Evolutionary conservation across 2,888 invertebrate species (phyloP), one percentile per base, ranked within the genome.

Genomic region (Melanostoma mellinum): DNA sequence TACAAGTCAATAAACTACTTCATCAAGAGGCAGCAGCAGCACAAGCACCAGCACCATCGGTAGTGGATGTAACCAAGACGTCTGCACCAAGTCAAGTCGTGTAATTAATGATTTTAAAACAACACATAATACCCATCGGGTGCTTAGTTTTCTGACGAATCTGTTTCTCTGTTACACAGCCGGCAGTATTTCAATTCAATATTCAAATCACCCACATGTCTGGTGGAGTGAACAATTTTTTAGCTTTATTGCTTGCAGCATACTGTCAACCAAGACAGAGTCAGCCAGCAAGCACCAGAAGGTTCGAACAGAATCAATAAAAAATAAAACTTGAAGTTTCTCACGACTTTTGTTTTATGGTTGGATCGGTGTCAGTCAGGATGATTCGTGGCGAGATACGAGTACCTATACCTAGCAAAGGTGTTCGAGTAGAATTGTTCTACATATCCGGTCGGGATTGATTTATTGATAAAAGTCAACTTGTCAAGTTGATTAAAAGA

Each of bases 191-290:
- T 78, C 48, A 69, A 71, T 44, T 69, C 69, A 61, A 76, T 71
- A 81, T 81, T 72, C 81, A 81, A 81, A 81, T 81, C 76, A 81
- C 81, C 81, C 81, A 77, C 77, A 81, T 81, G 81, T 56, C 61
- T 72, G 53, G 4, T 33, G 30, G 38, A 10, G 52, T 61, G 48
- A 36, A 30, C 42, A 35, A 75, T 42, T 46, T 58, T 65, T 33
- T 42, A 63, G 46, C 20, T 56, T 33, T 56, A 32, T 33, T 52
- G 50, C 32, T 10, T 20, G 38, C 30, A 20, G 20, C 20, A 20
- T 20, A 20, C 30, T 63, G 50, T 50, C 63, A 63, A 20, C 20
- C 20, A 20, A 20, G 20, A 20, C n/a, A 1, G 0, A 20, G 20
- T 4, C 1, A 20, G 42, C 35, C 36, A 30, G 20, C 20, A 20